Conservation (phyloP, 2,797 vertebrate genomes). For the Myotis findleyi region DNA sequence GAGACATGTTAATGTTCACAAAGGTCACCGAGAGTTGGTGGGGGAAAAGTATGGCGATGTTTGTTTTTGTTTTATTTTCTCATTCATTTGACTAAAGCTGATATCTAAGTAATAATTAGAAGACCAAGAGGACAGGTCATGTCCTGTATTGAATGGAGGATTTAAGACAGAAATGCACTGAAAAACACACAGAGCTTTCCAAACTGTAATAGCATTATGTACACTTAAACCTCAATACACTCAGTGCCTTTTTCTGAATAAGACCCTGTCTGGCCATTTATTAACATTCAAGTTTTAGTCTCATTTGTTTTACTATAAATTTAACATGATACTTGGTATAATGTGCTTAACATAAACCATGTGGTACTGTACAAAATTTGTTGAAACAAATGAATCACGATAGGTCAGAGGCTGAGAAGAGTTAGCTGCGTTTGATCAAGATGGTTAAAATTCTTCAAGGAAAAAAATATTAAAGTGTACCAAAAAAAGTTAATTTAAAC, state of each 20-base stretch:
- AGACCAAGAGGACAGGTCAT: slow-evolving; percentile 49
- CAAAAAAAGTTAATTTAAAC: slow-evolving; percentile 7
- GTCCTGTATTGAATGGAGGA: background rate
- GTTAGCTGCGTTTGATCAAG: slow-evolving; percentile 10
- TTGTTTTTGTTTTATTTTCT: background rate
- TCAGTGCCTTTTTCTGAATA: slow-evolving; percentile 42
- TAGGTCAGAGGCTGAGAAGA: background rate
- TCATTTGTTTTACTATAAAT: slow-evolving; percentile 39
- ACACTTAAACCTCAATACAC: slow-evolving; percentile 29
- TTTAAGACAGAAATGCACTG: background rate
- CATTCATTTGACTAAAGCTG: slow-evolving; percentile 74
- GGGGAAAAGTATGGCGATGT: background rate
- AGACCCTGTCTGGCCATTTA: slow-evolving; percentile 18
- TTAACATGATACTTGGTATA: background rate
- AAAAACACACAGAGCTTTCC: slow-evolving; percentile 5
- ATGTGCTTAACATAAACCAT: slow-evolving; percentile 18
- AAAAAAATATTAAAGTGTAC: slow-evolving; percentile 1
- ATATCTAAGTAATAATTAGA: slow-evolving; percentile 81
- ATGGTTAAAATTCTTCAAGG: slow-evolving; percentile 7
- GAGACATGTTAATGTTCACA: slow-evolving; percentile 82
- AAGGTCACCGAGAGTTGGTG: slow-evolving; percentile 75
- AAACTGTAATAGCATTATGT: slow-evolving; percentile 34
- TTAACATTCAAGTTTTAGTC: slow-evolving; percentile 56
- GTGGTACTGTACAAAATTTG: slow-evolving; percentile 44
- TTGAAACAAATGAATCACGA: slow-evolving; percentile 8